Evolutionary conservation across 2,113 vertebrate species (phyloP).

Genomic region (Eclectus roratus): DNA sequence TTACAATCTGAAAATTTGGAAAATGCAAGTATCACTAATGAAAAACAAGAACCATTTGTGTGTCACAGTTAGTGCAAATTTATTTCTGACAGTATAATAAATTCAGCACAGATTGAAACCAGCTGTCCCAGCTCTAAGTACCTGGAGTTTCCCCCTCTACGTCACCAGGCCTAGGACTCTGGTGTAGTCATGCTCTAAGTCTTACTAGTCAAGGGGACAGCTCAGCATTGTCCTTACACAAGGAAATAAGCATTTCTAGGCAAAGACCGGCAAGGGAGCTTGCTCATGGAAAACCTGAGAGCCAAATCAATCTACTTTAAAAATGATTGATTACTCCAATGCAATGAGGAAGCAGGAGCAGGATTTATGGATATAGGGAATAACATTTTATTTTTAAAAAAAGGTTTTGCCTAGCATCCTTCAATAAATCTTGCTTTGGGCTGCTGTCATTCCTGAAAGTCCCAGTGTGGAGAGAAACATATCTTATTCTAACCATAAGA

Average conservation of each 20-base stretch:
- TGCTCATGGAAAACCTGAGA: constrained; percentile 13
- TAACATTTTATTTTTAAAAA: background rate
- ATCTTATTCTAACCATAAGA: accelerated
- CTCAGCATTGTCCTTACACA: constrained; percentile 7
- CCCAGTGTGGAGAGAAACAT: background rate
- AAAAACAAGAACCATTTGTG: constrained; percentile 7
- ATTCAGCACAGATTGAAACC: constrained; percentile 8
- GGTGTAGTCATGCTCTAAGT: background rate
- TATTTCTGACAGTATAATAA: background rate
- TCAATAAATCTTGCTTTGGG: background rate
- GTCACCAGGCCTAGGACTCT: accelerated
- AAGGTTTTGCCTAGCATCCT: background rate
- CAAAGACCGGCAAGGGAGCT: background rate
- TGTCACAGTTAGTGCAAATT: background rate
- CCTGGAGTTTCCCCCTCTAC: background rate
- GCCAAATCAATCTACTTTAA: constrained; percentile 16
- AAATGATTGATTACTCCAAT: background rate
- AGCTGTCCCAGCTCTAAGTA: background rate
- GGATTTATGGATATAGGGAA: background rate
- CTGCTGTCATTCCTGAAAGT: background rate
- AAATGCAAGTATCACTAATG: background rate
- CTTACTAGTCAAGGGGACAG: background rate
- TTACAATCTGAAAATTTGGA: constrained; percentile 29
- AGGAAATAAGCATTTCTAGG: background rate
- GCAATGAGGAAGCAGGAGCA: background rate